These are phyloP conservation scores for Apotomis capreana DNA, from an alignment of 2,888 invertebrate genomes.

Conservation along the genomic window DNA sequence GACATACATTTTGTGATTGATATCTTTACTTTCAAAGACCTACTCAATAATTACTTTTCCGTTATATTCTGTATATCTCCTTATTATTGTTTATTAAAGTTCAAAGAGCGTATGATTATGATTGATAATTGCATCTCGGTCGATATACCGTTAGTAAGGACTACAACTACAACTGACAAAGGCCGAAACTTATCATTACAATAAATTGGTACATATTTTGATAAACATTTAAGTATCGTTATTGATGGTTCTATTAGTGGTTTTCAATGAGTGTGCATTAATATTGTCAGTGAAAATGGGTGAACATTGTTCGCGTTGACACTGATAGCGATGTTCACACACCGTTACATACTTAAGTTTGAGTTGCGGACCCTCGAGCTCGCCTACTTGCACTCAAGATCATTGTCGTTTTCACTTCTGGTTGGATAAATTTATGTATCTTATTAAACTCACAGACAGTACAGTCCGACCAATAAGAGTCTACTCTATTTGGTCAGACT, in stretches of 20 bases:
- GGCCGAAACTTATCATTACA: conserved; percentile 25
- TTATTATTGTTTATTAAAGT: conserved; percentile 42
- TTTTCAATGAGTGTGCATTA: conserved; percentile 33
- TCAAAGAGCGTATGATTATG: conserved; percentile 40
- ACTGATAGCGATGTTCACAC: conserved; percentile 47
- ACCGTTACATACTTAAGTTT: conserved; percentile 51
- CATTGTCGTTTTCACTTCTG: conserved; percentile 24
- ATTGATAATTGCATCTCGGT: conserved; percentile 43
- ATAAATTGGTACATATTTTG: conserved; percentile 32
- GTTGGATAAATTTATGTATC: conserved; percentile 1
- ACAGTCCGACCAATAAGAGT: background rate
- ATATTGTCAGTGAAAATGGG: conserved; percentile 45
- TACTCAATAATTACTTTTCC: conserved; percentile 24
- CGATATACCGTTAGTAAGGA: conserved; percentile 23
- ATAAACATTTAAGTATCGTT: conserved; percentile 29
- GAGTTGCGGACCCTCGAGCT: conserved; percentile 46
- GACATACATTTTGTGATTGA: conserved; percentile 38
- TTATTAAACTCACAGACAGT: background rate
- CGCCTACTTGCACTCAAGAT: conserved; percentile 31
- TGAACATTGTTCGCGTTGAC: conserved; percentile 50
- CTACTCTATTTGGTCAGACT: no score
- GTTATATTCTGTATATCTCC: conserved; percentile 29
- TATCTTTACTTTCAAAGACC: conserved; percentile 22
- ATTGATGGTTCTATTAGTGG: conserved; percentile 36
- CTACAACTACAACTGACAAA: conserved; percentile 24